phyloP scores from a whole-genome alignment of 1,140 invertebrate genomes.

The Hormaphis cornu region DNA sequence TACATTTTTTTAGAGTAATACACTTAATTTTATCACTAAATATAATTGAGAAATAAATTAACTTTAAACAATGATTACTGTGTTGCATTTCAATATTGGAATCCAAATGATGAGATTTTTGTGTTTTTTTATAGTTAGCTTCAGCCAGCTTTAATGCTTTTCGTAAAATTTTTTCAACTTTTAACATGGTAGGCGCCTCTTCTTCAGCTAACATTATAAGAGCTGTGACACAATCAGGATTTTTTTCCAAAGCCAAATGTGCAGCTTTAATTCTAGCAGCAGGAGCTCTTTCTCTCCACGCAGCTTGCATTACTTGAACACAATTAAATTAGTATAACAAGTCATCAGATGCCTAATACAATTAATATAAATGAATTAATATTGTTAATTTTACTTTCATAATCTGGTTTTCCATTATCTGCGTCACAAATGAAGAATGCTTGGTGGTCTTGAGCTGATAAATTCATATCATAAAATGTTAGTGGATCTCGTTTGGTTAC shows the following conservation, averaged over 20 bases:
- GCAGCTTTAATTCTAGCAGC: conserved; percentile 84
- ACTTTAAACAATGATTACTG: conserved; percentile 11
- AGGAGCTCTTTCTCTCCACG: conserved; percentile 92
- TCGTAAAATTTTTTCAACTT: conserved; percentile 79
- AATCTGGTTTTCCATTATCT: conserved; percentile 80
- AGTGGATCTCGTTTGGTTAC: conserved; percentile 87
- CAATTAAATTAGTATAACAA: conserved; percentile 16
- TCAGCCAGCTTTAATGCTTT: conserved; percentile 83
- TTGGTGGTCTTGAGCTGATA: conserved; percentile 97
- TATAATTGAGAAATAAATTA: background rate
- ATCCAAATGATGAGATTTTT: conserved; percentile 67
- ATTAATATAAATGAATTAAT: background rate
- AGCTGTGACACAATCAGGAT: conserved; percentile 89
- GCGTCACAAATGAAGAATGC: conserved; percentile 94
- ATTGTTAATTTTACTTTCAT: conserved; percentile 67
- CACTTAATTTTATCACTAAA: background rate
- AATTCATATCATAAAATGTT: conserved; percentile 98
- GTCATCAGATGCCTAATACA: background rate
- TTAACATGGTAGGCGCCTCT: conserved; percentile 82
- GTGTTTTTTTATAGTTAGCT: conserved; percentile 71
- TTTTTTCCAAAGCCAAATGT: conserved; percentile 79
- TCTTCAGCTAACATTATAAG: conserved; percentile 94
- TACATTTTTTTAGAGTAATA: background rate
- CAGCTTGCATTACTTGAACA: conserved; percentile 81
- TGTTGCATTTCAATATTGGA: conserved; percentile 52